Base-by-base conservation (phyloP, 1,140 invertebrate genomes). In the Trachymyrmex cornetzi region DNA sequence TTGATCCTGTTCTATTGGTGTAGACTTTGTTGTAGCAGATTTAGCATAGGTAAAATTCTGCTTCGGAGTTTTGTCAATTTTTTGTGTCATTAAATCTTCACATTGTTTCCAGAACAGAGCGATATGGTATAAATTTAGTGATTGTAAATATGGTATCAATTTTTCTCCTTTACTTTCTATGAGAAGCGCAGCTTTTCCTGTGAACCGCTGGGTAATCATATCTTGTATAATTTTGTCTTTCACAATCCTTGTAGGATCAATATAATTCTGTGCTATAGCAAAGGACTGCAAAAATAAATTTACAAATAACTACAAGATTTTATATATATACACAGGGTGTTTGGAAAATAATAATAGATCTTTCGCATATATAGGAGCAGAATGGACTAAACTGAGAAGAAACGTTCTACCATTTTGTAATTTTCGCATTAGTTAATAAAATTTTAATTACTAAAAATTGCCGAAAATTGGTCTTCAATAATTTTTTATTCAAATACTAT, bases 151-250 rank as follows among this genome's bases (percentile, higher is more conserved):
- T 14, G 67, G 14, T 53, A 55, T 59, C 24, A 57, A 75, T 74
- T 74, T 27, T 22, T 27, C 50, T 27, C 24, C 87, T 34, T 24
- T 66, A 0, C 5, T 0, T 19, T 53, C 16, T 82, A 5, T 38
- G 12, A 59, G 5, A 38, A 57, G n/a, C 14, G 85, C 59, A 75
- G 22, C 53, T 64, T 59, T 66, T 59, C 72, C 72, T 12, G 59
- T 82, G 53, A 87, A 88, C 14, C 9, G 9, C 3, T 19, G 1
- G 16, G 48, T 11, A 30, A 67, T 24, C 19, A 88, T 88, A 11
- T 88, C 87, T 19, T 9, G 14, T 30, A 75, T 87, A 59, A 87
- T 87, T 64, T 74, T 88, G 0, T 50, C n/a, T 59, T 27, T 88
- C 27, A 88, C 63, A 1, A 75, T 6, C 7, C 14, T 1, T 7